Conservation (phyloP, 2,888 invertebrate species). For the Acronicta psi region DNA sequence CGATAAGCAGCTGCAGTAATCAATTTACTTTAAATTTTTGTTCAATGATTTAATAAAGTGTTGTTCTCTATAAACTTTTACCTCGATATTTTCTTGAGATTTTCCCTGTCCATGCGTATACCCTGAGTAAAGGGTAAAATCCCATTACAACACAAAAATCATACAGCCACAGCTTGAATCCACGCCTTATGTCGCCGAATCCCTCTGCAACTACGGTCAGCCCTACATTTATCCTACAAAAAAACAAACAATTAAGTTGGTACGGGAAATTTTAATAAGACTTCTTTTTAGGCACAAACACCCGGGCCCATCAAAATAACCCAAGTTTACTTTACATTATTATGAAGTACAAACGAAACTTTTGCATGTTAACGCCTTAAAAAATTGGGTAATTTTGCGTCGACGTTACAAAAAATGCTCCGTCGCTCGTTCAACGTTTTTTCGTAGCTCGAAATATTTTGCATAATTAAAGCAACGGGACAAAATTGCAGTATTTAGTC, state of each 20-base stretch:
- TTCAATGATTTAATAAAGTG: too few relatives aligned
- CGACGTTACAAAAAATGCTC: constrained; percentile 30
- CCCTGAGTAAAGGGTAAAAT: constrained; percentile 73
- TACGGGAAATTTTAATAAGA: constrained; percentile 8
- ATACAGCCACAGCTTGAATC: constrained; percentile 76
- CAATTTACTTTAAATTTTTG: not conserved
- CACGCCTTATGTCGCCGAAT: constrained; percentile 79
- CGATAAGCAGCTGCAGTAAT: constrained; percentile 9
- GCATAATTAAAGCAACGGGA: constrained; percentile 41
- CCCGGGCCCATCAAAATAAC: constrained; percentile 20
- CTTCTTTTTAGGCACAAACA: constrained; percentile 6
- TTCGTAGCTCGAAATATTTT: constrained; percentile 31
- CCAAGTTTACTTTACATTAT: constrained; percentile 41
- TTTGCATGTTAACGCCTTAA: constrained; percentile 37
- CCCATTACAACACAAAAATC: constrained; percentile 70
- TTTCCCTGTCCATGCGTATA: constrained; percentile 67
- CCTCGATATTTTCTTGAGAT: constrained; percentile 66
- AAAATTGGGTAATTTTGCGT: constrained; percentile 41
- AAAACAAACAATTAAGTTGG: constrained; percentile 10
- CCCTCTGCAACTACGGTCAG: constrained; percentile 72
- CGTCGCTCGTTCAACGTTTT: constrained; percentile 19
- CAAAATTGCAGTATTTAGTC: constrained; percentile 47
- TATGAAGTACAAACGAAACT: constrained; percentile 37
- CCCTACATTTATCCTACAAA: constrained; percentile 78
- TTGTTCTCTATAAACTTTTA: constrained; percentile 39